Conservation (phyloP, 2,888 invertebrate species). For the Pelosia muscerda region DNA sequence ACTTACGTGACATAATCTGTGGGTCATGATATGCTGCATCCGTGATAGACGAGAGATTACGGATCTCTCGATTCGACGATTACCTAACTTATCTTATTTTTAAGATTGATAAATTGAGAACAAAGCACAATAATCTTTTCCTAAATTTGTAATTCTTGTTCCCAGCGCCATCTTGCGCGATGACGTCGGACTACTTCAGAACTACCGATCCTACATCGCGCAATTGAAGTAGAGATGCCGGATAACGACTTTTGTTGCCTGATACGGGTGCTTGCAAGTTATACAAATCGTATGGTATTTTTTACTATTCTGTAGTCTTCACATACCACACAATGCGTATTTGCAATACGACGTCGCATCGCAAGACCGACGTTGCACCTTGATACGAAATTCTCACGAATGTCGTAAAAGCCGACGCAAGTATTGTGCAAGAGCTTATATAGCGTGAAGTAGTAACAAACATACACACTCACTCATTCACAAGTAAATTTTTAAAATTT, state of each 20-base stretch:
- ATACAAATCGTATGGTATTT: no score
- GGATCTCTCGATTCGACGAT: no score
- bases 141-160: background rate
- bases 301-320: background rate
- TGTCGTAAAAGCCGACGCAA: background rate
- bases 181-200: no score
- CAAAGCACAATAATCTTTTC: background rate
- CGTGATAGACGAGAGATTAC: background rate
- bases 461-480: background rate
- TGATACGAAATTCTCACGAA: constrained; percentile 3
- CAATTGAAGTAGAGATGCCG: no score
- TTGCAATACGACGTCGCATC: background rate
- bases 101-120: background rate
- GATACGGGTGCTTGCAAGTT: no score
- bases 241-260: no score
- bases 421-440: background rate
- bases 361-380: background rate
- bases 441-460: background rate
- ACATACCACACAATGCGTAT: background rate
- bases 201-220: no score
- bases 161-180: no score
- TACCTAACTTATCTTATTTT: background rate
- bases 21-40: constrained; percentile 1
- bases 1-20: constrained; percentile 10
- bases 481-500: background rate